Conservation (phyloP, 2,888 invertebrate species). For the Diogma glabrata region DNA sequence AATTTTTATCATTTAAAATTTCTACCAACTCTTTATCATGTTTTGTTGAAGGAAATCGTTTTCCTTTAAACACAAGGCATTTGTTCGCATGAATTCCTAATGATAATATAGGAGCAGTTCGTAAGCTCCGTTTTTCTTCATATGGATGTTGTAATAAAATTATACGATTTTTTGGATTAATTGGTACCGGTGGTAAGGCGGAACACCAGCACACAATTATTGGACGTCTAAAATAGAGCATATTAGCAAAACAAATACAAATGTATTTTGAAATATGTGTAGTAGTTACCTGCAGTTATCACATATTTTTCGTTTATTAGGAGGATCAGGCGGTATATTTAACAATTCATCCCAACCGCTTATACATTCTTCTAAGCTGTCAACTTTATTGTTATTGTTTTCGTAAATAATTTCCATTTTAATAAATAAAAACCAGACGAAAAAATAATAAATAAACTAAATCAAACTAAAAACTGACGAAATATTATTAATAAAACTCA, state of each 20-base stretch:
- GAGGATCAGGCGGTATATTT: slow-evolving; percentile 65
- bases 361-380: slow-evolving; percentile 25
- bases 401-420: neutral
- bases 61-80: slow-evolving; percentile 59
- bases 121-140: slow-evolving; percentile 77
- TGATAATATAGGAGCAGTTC: slow-evolving; percentile 82
- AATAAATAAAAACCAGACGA: too few relatives aligned
- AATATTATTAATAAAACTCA: too few relatives aligned
- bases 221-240: slow-evolving; percentile 56
- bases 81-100: slow-evolving; percentile 60
- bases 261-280: slow-evolving; percentile 8
- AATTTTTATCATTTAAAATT: slow-evolving; percentile 53
- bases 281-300: slow-evolving; percentile 52
- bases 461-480: too few relatives aligned
- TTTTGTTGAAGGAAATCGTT: slow-evolving; percentile 64
- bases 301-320: slow-evolving; percentile 55
- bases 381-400: neutral
- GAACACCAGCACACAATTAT: slow-evolving; percentile 82
- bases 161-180: slow-evolving; percentile 57
- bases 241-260: slow-evolving; percentile 5
- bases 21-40: slow-evolving; percentile 50
- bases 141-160: slow-evolving; percentile 86
- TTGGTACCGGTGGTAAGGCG: slow-evolving; percentile 58
- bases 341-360: slow-evolving; percentile 60
- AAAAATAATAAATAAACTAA: too few relatives aligned